Evolutionary conservation across 23 tunicate species (phyloP).

Genomic region (Clavelina lepadiformis): DNA sequence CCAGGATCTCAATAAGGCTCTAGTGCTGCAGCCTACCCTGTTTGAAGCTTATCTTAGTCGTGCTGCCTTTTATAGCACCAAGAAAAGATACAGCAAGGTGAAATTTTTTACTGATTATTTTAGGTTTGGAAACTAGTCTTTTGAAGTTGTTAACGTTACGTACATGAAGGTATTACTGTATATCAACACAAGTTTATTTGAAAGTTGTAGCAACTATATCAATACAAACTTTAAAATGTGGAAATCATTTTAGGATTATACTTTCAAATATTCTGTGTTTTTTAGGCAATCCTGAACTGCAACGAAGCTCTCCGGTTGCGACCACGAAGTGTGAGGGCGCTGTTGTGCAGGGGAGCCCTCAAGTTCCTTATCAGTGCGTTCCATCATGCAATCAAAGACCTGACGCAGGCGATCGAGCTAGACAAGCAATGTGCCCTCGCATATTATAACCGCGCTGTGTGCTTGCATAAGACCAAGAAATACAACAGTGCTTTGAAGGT

Average conservation of each 20-base stretch:
- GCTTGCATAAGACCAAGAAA: conserved; percentile 55
- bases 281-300: conserved; percentile 90
- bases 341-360: conserved; percentile 65
- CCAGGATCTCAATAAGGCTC: conserved; percentile 77
- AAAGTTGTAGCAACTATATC: no score
- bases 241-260: no score
- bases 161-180: no score
- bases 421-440: conserved; percentile 71
- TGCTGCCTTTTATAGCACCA: conserved; percentile 82
- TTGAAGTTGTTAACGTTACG: no score
- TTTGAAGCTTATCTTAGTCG: conserved; percentile 87
- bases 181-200: no score
- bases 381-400: conserved; percentile 67
- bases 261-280: no score
- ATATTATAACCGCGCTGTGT: conserved; percentile 77
- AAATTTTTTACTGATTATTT: background rate
- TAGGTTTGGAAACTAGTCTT: no score
- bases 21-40: conserved; percentile 48
- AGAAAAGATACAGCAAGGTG: conserved; percentile 83
- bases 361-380: conserved; percentile 66
- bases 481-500: conserved; percentile 62
- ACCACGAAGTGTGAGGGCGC: conserved; percentile 69
- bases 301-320: conserved; percentile 83
- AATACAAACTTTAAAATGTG: no score
- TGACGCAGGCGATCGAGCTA: conserved; percentile 60